Evolutionary conservation across 2,113 vertebrate genomes (phyloP).

Genomic region (Ageneiosus marmoratus): DNA sequence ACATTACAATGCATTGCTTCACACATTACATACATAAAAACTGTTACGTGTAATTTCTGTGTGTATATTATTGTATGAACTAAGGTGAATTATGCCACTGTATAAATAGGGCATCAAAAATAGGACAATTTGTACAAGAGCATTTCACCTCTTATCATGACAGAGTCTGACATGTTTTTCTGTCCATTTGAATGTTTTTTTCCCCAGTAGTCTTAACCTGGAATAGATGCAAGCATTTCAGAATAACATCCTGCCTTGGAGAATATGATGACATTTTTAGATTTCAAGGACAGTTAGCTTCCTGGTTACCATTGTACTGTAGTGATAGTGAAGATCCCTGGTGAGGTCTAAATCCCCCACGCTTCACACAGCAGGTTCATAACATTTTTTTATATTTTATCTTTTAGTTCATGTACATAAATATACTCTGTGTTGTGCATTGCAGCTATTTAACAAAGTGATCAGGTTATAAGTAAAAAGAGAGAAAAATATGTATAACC

Average conservation of each 20-base stretch:
- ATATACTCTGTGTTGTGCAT: not conserved
- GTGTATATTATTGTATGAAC: not conserved
- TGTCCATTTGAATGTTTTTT: slow-evolving; percentile 28
- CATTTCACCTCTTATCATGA: slow-evolving; percentile 31
- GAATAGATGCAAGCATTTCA: slow-evolving; percentile 46
- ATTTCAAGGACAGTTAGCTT: slow-evolving; percentile 75
- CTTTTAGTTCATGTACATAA: not conserved
- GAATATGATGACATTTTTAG: slow-evolving; percentile 71
- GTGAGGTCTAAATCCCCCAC: slow-evolving; percentile 51
- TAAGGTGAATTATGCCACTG: not conserved
- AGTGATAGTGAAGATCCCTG: slow-evolving; percentile 57
- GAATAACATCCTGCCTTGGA: slow-evolving; percentile 61
- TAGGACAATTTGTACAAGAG: slow-evolving; percentile 25
- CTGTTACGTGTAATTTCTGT: not conserved
- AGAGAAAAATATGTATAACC: not conserved
- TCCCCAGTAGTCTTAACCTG: slow-evolving; percentile 35
- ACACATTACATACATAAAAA: not conserved
- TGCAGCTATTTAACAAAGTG: not conserved
- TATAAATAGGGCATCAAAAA: slow-evolving; percentile 29
- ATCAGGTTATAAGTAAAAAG: not conserved
- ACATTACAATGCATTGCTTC: not conserved
- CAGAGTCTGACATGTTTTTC: slow-evolving; percentile 14
- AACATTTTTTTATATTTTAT: not conserved
- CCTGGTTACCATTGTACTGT: slow-evolving; percentile 71
- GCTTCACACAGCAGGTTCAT: slow-evolving; percentile 26